A percentile compares a stretch with the other conserved stretches of the same genome.
phyloP scores from a whole-genome alignment of 1,140 invertebrate genomes.

The Pteromalus puparum region DNA sequence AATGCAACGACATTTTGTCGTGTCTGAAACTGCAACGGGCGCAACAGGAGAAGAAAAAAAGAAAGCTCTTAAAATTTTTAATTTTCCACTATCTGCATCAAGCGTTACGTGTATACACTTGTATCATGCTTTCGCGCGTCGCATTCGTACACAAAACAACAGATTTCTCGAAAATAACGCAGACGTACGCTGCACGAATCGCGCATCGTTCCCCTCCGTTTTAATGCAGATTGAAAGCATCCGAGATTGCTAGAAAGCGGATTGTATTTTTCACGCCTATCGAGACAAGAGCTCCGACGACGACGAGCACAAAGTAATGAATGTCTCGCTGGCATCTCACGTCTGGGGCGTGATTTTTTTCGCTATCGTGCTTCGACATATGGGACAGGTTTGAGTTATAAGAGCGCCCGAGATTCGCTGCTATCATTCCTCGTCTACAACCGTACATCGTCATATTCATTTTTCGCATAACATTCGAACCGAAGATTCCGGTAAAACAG shows the following conservation, averaged over 20 bases:
- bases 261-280: constrained; percentile 45
- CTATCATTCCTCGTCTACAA: too few relatives aligned
- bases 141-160: not conserved
- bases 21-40: too few relatives aligned
- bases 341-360: not conserved
- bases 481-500: too few relatives aligned
- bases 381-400: too few relatives aligned
- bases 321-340: not conserved
- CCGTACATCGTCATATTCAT: not conserved
- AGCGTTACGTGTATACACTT: not conserved
- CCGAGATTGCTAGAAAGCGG: constrained; percentile 40
- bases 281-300: constrained; percentile 2
- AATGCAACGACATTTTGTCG: not conserved
- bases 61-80: not conserved
- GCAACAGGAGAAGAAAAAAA: not conserved
- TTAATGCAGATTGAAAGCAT: too few relatives aligned
- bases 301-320: constrained; percentile 31
- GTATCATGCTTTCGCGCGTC: not conserved
- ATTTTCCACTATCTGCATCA: not conserved
- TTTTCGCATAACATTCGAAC: not conserved
- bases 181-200: too few relatives aligned
- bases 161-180: not conserved
- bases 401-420: not conserved
- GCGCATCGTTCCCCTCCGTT: too few relatives aligned
- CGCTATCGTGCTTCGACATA: too few relatives aligned